A percentile compares a stretch with the other conserved stretches of the same genome.
Conservation (phyloP, 1,140 invertebrate species). For the Chymomyza costata region DNA sequence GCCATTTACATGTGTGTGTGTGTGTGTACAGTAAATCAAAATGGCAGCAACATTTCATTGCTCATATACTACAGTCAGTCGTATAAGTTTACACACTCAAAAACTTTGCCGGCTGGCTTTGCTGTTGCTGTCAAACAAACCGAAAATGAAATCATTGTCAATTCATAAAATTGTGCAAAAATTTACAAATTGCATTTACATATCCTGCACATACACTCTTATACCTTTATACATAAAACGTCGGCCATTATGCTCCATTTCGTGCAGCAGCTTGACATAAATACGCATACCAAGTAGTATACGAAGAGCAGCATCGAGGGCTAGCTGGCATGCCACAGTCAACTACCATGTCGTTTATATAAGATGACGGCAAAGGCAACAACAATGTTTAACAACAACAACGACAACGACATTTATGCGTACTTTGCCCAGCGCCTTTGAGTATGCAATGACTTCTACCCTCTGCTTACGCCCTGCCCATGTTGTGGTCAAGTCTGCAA, state of each 20-base stretch:
- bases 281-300: conserved; percentile 17
- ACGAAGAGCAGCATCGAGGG: background rate
- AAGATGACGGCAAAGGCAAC: conserved; percentile 59
- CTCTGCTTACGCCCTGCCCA: background rate
- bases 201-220: conserved; percentile 43
- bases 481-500: background rate
- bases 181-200: conserved; percentile 71
- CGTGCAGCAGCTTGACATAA: conserved; percentile 56
- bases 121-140: conserved; percentile 55
- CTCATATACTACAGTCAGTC: conserved; percentile 22
- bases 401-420: background rate
- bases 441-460: background rate
- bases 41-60: conserved; percentile 20
- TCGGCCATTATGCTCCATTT: conserved; percentile 63
- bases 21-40: conserved; percentile 49
- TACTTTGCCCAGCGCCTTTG: background rate
- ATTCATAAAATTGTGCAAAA: conserved; percentile 69
- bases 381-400: background rate
- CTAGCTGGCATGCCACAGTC: conserved; percentile 3
- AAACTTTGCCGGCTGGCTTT: conserved; percentile 14
- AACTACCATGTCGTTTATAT: conserved; percentile 61
- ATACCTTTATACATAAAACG: conserved; percentile 22
- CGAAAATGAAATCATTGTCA: conserved; percentile 71
- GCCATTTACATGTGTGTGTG: background rate
- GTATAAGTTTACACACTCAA: conserved; percentile 43